These are phyloP conservation scores for Teleogryllus oceanicus DNA, from an alignment of 2,888 invertebrate genomes.

Conservation along the genomic window DNA sequence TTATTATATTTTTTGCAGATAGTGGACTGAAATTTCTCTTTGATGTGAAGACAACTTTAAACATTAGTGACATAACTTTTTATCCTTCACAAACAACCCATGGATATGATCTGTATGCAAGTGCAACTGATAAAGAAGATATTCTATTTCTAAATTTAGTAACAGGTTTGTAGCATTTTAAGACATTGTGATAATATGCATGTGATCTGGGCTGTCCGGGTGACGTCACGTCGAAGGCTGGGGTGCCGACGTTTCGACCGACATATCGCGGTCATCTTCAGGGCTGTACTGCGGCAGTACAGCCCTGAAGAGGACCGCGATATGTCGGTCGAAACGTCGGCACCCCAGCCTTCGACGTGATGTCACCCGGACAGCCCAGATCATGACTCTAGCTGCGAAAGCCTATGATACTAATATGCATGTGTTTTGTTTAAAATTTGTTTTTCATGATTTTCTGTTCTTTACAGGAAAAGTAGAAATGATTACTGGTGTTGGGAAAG, in stretches of 20 bases:
- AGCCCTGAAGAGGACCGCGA: too few relatives aligned
- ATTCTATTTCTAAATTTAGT: slow-evolving; percentile 67
- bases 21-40: slow-evolving; percentile 65
- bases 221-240: too few relatives aligned
- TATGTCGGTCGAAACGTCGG: too few relatives aligned
- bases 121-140: slow-evolving; percentile 67
- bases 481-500: slow-evolving; percentile 67
- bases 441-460: slow-evolving; percentile 33
- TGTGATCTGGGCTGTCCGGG: too few relatives aligned
- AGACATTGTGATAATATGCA: neutral
- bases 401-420: too few relatives aligned
- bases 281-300: too few relatives aligned
- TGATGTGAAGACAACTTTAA: slow-evolving; percentile 70
- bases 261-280: too few relatives aligned
- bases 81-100: slow-evolving; percentile 68
- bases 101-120: slow-evolving; percentile 71
- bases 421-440: too few relatives aligned
- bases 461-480: slow-evolving; percentile 67
- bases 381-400: too few relatives aligned
- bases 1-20: slow-evolving; percentile 47
- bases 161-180: slow-evolving; percentile 52
- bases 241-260: too few relatives aligned
- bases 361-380: too few relatives aligned
- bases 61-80: slow-evolving; percentile 68
- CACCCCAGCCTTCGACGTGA: too few relatives aligned